A percentile compares a stretch with the other conserved stretches of the same genome.
phyloP scores from a whole-genome alignment of 64 coral and sea anemone genomes.

The Catalaphyllia jardinei region DNA sequence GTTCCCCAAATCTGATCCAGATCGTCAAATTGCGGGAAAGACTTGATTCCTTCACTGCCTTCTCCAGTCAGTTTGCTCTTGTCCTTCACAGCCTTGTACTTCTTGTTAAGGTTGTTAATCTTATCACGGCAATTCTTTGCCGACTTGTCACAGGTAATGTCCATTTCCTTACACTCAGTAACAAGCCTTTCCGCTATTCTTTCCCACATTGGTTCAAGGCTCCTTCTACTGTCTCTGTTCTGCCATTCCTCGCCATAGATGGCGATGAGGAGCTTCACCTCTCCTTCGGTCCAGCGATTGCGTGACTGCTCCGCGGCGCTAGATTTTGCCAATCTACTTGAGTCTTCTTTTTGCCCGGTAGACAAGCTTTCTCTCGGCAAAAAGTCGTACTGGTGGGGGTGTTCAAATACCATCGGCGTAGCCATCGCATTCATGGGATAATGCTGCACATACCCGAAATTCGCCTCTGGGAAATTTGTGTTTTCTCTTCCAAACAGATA shows the following conservation, averaged over 20 bases:
- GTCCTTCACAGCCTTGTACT: constrained; percentile 48
- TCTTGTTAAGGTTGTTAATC: constrained; percentile 31
- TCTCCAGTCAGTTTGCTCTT: constrained; percentile 24
- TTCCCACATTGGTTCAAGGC: constrained; percentile 53
- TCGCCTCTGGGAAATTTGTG: too few species aligned
- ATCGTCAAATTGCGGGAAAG: constrained; percentile 8
- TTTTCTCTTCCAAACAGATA: too few species aligned
- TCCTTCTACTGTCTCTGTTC: constrained; percentile 23
- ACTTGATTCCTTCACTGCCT: constrained; percentile 37
- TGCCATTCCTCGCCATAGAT: constrained; percentile 36
- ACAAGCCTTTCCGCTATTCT: not conserved
- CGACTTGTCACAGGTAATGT: constrained; percentile 6
- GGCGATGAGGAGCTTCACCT: constrained; percentile 27
- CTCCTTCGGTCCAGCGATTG: constrained; percentile 31
- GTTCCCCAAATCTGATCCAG: constrained; percentile 53
- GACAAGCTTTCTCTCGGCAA: not conserved
- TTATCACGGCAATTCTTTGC: constrained; percentile 40
- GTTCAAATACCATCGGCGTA: not conserved
- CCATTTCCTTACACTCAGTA: constrained; percentile 21
- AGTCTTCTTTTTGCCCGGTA: not conserved
- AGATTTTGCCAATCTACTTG: not conserved
- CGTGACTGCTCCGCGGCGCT: not conserved
- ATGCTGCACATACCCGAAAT: too few species aligned
- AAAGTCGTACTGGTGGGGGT: not conserved
- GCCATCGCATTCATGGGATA: not conserved